phyloP scores from a whole-genome alignment of 2,113 vertebrate genomes.

The Camelus bactrianus region DNA sequence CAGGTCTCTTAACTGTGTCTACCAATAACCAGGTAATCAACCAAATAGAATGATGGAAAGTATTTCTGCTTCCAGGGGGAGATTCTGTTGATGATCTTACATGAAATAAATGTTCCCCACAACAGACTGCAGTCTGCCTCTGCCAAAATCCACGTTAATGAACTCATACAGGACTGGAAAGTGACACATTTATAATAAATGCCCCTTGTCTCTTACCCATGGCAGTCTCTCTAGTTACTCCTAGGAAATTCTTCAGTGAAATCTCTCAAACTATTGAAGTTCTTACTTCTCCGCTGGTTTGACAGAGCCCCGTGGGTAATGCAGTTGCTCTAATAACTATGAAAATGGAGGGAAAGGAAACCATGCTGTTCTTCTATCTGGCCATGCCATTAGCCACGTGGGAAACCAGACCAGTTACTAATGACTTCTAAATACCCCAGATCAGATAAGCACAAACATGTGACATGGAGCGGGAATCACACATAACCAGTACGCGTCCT shows the following conservation, averaged over 20 bases:
- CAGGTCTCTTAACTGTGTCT: neutral
- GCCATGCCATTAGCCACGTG: neutral
- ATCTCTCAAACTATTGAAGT: neutral
- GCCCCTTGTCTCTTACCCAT: conserved; percentile 39
- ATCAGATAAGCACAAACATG: neutral
- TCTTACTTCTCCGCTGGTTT: conserved; percentile 3
- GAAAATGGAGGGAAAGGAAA: neutral
- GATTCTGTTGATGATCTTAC: neutral
- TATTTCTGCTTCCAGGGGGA: neutral
- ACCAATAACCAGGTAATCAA: neutral
- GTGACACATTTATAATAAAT: neutral
- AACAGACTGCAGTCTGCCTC: neutral
- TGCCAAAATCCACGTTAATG: neutral
- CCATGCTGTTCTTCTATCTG: neutral
- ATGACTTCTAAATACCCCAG: neutral
- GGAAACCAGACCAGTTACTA: neutral
- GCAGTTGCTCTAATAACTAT: neutral
- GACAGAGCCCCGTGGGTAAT: neutral
- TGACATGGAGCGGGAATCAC: neutral
- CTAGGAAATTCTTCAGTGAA: conserved; percentile 35
- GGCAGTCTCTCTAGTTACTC: neutral
- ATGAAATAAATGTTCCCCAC: neutral
- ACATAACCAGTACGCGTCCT: neutral
- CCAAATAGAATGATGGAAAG: neutral
- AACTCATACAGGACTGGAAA: neutral